Evolutionary conservation across 1,140 invertebrate genomes (phyloP).

Genomic region (Berghia stephanieae): DNA sequence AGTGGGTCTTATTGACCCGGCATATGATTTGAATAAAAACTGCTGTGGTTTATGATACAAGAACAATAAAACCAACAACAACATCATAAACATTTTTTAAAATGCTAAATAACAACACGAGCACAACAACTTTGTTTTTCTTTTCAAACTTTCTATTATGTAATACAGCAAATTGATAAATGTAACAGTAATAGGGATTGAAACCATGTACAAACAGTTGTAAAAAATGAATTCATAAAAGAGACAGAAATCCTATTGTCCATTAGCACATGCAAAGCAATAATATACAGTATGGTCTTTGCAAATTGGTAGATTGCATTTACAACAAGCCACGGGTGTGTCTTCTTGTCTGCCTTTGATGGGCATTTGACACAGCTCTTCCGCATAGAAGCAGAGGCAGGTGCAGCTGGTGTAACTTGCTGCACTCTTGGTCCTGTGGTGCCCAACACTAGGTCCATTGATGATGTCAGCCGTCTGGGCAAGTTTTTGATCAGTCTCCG

Average conservation of each 20-base stretch:
- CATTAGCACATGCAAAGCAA: neutral
- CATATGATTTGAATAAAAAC: conserved; percentile 20
- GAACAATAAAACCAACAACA: neutral
- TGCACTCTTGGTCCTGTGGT: neutral
- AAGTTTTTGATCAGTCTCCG: no score
- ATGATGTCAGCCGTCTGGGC: neutral
- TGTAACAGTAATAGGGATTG: conserved; percentile 7
- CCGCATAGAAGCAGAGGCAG: neutral
- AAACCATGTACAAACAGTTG: neutral
- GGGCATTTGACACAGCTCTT: neutral
- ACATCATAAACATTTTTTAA: neutral
- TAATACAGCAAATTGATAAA: neutral
- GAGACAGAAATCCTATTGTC: neutral
- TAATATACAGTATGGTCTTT: conserved; percentile 16
- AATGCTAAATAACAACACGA: neutral
- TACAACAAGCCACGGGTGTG: neutral
- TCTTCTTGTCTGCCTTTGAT: neutral
- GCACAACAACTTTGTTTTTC: neutral
- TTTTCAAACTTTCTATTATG: neutral
- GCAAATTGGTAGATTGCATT: neutral
- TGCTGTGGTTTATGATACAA: neutral
- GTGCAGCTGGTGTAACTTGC: neutral
- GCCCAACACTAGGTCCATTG: neutral
- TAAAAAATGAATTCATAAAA: neutral
- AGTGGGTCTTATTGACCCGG: neutral